Conservation (phyloP, 2,888 invertebrate genomes). For the Epistrophe eligans region DNA sequence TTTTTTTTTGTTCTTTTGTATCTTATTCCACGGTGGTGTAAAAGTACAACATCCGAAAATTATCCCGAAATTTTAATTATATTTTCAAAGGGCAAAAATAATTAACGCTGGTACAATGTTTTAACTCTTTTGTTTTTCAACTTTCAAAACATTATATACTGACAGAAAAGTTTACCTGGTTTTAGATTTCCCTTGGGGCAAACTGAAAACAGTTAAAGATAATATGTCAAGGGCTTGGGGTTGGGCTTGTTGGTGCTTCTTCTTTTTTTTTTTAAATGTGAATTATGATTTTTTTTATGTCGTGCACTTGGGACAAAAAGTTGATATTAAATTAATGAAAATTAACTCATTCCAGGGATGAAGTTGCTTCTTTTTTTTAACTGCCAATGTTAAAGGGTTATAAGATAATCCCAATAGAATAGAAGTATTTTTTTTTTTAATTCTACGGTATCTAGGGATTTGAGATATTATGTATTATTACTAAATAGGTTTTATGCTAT, state of each 20-base stretch:
- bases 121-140: constrained; percentile 57
- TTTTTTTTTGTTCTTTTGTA: constrained; percentile 25
- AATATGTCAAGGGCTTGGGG: constrained; percentile 64
- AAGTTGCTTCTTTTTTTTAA: not conserved
- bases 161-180: constrained; percentile 65
- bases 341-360: constrained; percentile 73
- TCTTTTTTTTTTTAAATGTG: constrained; percentile 23
- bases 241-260: not conserved
- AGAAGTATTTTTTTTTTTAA: not conserved
- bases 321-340: constrained; percentile 80
- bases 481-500: constrained; percentile 20
- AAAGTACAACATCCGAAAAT: constrained; percentile 60
- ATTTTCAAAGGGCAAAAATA: constrained; percentile 76
- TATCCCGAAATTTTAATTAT: constrained; percentile 74
- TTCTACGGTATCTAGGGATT: constrained; percentile 49
- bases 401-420: not conserved
- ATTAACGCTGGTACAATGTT: constrained; percentile 65
- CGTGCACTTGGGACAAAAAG: constrained; percentile 72
- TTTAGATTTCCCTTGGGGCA: constrained; percentile 74
- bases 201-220: constrained; percentile 76
- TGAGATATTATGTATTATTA: constrained; percentile 37
- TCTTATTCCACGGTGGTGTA: not conserved
- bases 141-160: constrained; percentile 17
- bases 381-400: not conserved
- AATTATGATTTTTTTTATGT: constrained; percentile 56